Evolutionary conservation across 2,113 vertebrate genomes (phyloP).

Genomic region (Erpornis zantholeuca): DNA sequence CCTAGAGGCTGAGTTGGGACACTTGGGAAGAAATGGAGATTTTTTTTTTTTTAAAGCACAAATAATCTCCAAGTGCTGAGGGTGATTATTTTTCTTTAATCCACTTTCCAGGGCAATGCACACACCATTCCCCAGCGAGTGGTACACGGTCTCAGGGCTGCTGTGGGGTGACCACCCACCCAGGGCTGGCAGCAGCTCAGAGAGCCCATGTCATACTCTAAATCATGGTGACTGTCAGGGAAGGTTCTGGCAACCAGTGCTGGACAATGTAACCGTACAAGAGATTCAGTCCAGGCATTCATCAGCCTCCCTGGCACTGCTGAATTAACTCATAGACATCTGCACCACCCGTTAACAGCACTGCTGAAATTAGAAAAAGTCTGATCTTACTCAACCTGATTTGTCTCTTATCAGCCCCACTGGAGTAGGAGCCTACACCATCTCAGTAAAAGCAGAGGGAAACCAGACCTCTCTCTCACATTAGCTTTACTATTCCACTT

Average conservation of each 20-base stretch:
- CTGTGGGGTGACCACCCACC: neutral
- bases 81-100: neutral
- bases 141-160: accelerated
- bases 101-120: neutral
- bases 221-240: neutral
- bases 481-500: neutral
- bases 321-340: neutral
- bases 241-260: neutral
- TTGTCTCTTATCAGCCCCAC: neutral
- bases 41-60: neutral
- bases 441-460: neutral
- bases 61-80: neutral
- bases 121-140: accelerated
- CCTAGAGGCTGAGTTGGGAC: neutral
- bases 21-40: neutral
- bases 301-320: neutral
- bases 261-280: neutral
- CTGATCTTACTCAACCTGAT: neutral
- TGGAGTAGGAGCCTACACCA: neutral
- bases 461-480: neutral
- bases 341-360: neutral
- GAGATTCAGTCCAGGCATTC: neutral
- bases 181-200: neutral
- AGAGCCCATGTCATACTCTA: neutral
- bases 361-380: neutral